Base-by-base conservation (phyloP, 2,113 vertebrate genomes). In the Ictidomys tridecemlineatus region DNA sequence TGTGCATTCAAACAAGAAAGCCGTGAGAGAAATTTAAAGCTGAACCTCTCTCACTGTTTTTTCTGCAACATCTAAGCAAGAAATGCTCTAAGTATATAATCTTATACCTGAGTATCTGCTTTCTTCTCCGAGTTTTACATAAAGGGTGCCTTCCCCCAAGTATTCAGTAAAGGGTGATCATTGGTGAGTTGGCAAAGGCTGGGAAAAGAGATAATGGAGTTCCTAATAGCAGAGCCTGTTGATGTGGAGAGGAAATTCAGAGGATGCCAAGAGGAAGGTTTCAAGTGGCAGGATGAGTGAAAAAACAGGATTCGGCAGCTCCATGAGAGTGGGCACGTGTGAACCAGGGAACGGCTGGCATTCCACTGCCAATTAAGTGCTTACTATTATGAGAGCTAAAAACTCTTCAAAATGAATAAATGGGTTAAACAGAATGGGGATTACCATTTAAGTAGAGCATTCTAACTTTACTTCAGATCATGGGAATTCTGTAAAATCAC, bases 401-500 rank as follows among this genome's bases (percentile, higher is more conserved):
- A 97, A 92, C 87, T 92, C 94, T 97, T 97, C 93, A 91, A 93
- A 92, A 96, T 94, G 96, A 97, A 95, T 92, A 97, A 98, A 98
- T 96, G 97, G 97, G 97, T 98, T 98, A 98, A 97, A 97, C 4
- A 97, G 96, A 95, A 98, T 72, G 85, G 96, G 95, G 96, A 97
- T 97, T 97, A 90, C 96, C 93, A 92, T 90, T 97, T 97, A 98
- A 98, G 95, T 97, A 96, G 97, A 97, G 93, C 97, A 96, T 92
- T 94, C 96, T 97, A 97, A 98, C 96, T 98, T 95, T 97, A 96
- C 90, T 97, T 97, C 90, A 96, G 94, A 98, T 95, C 96, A 84
- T 95, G 98, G 97, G 97, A 98, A 98, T 98, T 97, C 97, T 97
- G 78, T 61, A 97, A 97, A 98, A 93, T 95, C 95, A 97, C 95